phyloP scores from a whole-genome alignment of 2,113 vertebrate genomes.

The Pipra filicauda region DNA sequence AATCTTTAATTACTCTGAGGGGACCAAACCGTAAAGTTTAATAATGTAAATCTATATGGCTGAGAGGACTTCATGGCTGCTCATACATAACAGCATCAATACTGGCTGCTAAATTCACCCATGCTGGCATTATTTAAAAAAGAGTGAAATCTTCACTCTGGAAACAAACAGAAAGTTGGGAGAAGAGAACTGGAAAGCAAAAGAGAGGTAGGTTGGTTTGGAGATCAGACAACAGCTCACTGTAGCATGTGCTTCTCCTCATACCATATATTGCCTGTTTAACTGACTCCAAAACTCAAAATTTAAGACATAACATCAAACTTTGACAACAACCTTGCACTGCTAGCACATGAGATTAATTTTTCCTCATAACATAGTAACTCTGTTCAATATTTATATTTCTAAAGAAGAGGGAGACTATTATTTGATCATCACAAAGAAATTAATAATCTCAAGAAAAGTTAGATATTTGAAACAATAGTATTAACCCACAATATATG shows the following conservation, averaged over 20 bases:
- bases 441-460: neutral
- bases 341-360: neutral
- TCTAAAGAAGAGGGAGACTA: neutral
- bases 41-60: neutral
- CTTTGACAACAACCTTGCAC: neutral
- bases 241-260: neutral
- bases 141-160: neutral
- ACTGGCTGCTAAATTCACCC: neutral
- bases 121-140: neutral
- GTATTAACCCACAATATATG: neutral
- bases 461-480: neutral
- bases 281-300: neutral
- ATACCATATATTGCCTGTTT: neutral
- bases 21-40: neutral
- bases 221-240: neutral
- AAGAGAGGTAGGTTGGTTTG: neutral
- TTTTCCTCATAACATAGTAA: neutral
- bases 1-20: constrained; percentile 16
- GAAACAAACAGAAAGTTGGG: neutral
- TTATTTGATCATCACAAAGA: neutral
- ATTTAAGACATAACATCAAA: neutral
- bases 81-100: neutral
- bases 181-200: neutral
- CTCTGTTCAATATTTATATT: neutral
- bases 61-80: neutral